Evolutionary conservation across 2,888 invertebrate genomes (phyloP), one percentile per base, ranked within the genome.

Genomic region (Acanthosepion pharaonis): DNA sequence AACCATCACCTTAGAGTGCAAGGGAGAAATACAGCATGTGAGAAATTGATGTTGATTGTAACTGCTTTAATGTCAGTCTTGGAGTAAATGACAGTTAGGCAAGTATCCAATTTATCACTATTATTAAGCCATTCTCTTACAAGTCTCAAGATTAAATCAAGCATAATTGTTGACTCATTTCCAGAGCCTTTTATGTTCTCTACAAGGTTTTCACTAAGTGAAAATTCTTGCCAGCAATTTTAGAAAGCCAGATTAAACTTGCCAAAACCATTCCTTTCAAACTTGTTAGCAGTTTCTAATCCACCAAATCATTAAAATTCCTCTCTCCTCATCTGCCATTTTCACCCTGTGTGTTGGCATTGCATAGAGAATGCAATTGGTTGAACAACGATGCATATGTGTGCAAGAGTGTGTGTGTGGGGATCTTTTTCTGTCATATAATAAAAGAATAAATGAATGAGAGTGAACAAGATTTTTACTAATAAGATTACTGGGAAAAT

Each of bases 201-300:
- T 78, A 78, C 78, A n/a, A n/a, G 78, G 9, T 78, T 78, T n/a
- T 33, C 78, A n/a, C 78, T n/a, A 78, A 78, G 78, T 78, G 78
- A n/a, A 78, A 78, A 78, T 78, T 78, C 78, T n/a, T 78, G 78
- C 78, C 78, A 78, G 78, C 11, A 78, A 78, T 78, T 78, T 33
- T n/a, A n/a, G n/a, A 78, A 78, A 78, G 78, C 78, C 78, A n/a
- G n/a, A 78, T 78, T 78, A n/a, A n/a, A 78, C 78, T 78, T 78
- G 78, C 78, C 78, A 78, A 78, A 78, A 78, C 78, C n/a, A n/a
- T 78, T 78, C 23, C 23, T 11, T 9, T n/a, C 15, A 11, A 33
- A 33, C 78, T 78, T 78, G 78, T 78, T 78, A 78, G n/a, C 78
- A 1, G 78, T 59, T 23, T 59, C 59, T 59, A 59, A 59, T 59